Percentiles rank a stretch among this genome's conserved stretches.
phyloP scores from a whole-genome alignment of 2,113 vertebrate species.

The Formicarius rufipectus region DNA sequence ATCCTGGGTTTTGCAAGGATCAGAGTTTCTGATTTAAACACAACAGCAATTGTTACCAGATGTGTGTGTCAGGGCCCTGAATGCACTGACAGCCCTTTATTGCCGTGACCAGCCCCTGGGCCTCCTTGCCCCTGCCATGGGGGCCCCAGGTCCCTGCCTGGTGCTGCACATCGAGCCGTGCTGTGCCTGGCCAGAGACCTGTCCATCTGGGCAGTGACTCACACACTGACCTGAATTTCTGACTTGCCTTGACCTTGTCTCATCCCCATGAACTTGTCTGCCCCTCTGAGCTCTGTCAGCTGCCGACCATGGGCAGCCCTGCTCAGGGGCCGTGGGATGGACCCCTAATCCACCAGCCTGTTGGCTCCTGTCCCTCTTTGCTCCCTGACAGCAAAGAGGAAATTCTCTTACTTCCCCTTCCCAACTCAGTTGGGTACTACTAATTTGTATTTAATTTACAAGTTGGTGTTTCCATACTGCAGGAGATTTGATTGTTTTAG shows the following conservation, averaged over 20 bases:
- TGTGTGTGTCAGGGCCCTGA: background rate
- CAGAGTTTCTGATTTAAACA: slow-evolving; percentile 19
- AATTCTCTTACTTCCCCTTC: background rate
- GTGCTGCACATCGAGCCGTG: background rate
- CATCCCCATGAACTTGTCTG: background rate
- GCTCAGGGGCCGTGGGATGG: background rate
- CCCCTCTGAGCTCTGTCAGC: background rate
- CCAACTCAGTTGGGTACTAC: background rate
- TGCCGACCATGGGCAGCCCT: background rate
- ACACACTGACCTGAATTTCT: background rate
- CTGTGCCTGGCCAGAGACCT: background rate
- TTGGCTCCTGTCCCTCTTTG: background rate
- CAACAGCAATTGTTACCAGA: slow-evolving; percentile 42
- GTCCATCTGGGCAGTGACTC: background rate
- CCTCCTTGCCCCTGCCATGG: background rate
- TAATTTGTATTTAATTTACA: background rate
- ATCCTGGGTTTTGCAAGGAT: background rate
- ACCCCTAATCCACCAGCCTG: fast-evolving
- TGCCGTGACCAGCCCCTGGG: background rate
- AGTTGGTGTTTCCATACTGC: background rate
- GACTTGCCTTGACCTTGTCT: background rate
- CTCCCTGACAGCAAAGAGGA: background rate
- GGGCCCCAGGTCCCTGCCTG: background rate
- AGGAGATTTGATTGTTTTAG: background rate
- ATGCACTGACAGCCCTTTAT: background rate